Evolutionary conservation across 2,888 invertebrate genomes (phyloP).

Genomic region (Drosophila kanekoi): DNA sequence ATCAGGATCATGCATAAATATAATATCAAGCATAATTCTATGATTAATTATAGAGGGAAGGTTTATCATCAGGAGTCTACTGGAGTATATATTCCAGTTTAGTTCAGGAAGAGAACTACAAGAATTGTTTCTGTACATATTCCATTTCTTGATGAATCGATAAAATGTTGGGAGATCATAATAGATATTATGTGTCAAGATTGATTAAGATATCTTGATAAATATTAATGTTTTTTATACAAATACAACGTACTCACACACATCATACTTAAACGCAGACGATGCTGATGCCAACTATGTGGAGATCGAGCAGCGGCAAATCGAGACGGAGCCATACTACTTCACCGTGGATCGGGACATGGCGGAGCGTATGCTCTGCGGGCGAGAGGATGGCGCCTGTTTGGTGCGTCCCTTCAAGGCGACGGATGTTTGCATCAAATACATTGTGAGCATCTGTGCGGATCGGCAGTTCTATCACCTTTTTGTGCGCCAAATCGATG

Average conservation of each 20-base stretch:
- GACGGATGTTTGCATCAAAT: conserved; percentile 82
- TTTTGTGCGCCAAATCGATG: conserved; percentile 81
- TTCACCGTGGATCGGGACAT: conserved; percentile 81
- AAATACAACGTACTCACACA: neutral
- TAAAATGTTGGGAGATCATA: too few relatives aligned
- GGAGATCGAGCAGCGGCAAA: conserved; percentile 78
- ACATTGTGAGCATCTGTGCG: conserved; percentile 83
- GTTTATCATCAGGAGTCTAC: too few relatives aligned
- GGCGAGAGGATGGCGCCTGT: conserved; percentile 83
- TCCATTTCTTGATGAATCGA: too few relatives aligned
- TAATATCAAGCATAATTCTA: too few relatives aligned
- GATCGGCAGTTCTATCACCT: conserved; percentile 82
- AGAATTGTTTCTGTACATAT: too few relatives aligned
- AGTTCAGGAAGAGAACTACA: too few relatives aligned
- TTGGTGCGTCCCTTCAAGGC: conserved; percentile 84
- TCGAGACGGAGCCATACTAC: conserved; percentile 83
- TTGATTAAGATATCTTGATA: too few relatives aligned
- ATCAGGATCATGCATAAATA: too few relatives aligned
- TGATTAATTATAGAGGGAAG: too few relatives aligned
- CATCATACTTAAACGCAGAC: conserved; percentile 49
- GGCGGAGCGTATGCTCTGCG: conserved; percentile 81
- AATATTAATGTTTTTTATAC: too few relatives aligned
- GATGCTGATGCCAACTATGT: conserved; percentile 80
- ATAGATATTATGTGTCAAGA: too few relatives aligned
- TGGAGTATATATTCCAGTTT: too few relatives aligned